Evolutionary conservation across 2,888 invertebrate genomes (phyloP).

Genomic region (Dinocampus coccinellae): DNA sequence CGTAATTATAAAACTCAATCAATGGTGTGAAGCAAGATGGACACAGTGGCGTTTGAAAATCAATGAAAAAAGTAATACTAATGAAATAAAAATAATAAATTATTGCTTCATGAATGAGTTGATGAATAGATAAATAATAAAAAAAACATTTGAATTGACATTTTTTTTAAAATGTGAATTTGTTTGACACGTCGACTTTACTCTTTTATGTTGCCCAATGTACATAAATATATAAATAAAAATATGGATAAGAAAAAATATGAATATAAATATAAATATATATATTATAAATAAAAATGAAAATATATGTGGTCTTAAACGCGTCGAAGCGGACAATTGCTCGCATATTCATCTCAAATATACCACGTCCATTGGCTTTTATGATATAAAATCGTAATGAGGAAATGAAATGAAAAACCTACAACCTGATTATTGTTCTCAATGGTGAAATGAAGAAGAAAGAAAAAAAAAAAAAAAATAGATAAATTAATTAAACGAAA

Average conservation of each 20-base stretch:
- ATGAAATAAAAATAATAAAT: too few relatives aligned
- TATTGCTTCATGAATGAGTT: slow-evolving; percentile 28
- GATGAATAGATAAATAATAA: not conserved
- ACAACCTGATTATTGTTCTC: too few relatives aligned
- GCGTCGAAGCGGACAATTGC: slow-evolving; percentile 57
- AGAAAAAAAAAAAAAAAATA: too few relatives aligned
- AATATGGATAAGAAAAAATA: slow-evolving; percentile 34
- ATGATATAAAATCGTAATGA: not conserved
- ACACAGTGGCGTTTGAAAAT: slow-evolving; percentile 4
- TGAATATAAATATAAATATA: slow-evolving; percentile 54
- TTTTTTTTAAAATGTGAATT: slow-evolving; percentile 2
- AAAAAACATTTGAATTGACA: not conserved
- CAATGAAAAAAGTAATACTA: too few relatives aligned
- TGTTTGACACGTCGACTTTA: slow-evolving; percentile 12
- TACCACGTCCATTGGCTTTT: slow-evolving; percentile 25
- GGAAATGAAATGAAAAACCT: not conserved
- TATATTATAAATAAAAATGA: slow-evolving; percentile 44
- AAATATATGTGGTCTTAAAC: slow-evolving; percentile 60
- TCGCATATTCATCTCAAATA: slow-evolving; percentile 36
- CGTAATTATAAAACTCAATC: slow-evolving; percentile 4
- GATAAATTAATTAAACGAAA: not conserved
- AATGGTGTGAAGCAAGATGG: slow-evolving; percentile 11
- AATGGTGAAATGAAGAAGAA: slow-evolving; percentile 10
- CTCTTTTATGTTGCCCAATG: slow-evolving; percentile 50
- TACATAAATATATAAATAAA: slow-evolving; percentile 67